These are phyloP conservation scores for Pandemis corylana DNA, from an alignment of 2,888 invertebrate species.

Conservation along the genomic window DNA sequence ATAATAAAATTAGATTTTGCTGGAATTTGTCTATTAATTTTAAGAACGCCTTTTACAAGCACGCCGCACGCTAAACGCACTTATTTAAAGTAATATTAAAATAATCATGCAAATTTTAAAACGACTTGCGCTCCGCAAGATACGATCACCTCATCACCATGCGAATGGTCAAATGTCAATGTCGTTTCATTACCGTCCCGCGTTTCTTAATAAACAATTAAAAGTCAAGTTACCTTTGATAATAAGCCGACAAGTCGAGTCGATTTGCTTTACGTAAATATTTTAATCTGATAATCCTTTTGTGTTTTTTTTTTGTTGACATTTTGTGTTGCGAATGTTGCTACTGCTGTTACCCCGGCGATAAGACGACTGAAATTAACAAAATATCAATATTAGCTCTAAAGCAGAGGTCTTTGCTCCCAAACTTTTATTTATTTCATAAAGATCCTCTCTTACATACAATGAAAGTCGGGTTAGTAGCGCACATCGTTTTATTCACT, in stretches of 20 bases:
- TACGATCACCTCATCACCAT: conserved; percentile 2
- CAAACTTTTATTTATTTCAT: no score
- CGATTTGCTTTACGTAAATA: not conserved
- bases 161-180: conserved; percentile 1
- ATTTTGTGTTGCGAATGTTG: not conserved
- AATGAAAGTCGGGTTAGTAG: no score
- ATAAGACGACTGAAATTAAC: no score
- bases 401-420: no score
- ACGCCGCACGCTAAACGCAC: no score
- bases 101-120: not conserved
- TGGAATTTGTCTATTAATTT: no score
- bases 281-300: not conserved
- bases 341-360: not conserved
- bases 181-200: not conserved
- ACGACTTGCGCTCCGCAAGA: not conserved
- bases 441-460: no score
- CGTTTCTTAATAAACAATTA: conserved; percentile 1
- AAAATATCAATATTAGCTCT: no score
- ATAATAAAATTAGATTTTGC: no score
- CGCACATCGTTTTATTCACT: no score
- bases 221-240: not conserved
- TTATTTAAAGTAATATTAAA: not conserved
- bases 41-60: no score
- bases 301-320: not conserved
- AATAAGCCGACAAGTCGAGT: not conserved